These are phyloP conservation scores for Pediacus dermestoides DNA, from an alignment of 2,888 invertebrate genomes.

Conservation along the genomic window DNA sequence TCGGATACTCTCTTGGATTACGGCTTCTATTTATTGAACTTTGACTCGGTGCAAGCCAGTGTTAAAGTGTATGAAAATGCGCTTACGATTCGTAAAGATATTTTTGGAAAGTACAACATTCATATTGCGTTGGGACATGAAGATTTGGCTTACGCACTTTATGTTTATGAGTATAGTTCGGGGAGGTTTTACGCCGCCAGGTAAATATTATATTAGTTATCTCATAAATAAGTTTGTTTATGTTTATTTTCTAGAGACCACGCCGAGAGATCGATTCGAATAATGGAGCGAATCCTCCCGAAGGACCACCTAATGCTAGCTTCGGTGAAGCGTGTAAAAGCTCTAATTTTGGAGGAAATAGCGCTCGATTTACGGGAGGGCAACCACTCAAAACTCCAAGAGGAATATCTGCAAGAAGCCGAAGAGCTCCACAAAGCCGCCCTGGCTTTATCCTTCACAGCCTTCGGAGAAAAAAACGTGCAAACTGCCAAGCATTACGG, in stretches of 20 bases:
- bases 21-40: slow-evolving; percentile 86
- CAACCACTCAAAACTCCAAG: slow-evolving; percentile 30
- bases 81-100: slow-evolving; percentile 65
- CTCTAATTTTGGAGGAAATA: slow-evolving; percentile 88
- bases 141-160: slow-evolving; percentile 89
- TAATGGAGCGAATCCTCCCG: slow-evolving; percentile 77
- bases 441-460: slow-evolving; percentile 70
- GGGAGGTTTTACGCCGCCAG: slow-evolving; percentile 78
- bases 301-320: slow-evolving; percentile 80
- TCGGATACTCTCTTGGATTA: slow-evolving; percentile 84
- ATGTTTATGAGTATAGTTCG: slow-evolving; percentile 87
- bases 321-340: slow-evolving; percentile 87
- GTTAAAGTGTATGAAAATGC: slow-evolving; percentile 81
- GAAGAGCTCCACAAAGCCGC: slow-evolving; percentile 82
- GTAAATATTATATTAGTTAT: slow-evolving; percentile 46
- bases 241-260: slow-evolving; percentile 58
- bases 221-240: slow-evolving; percentile 8
- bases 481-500: slow-evolving; percentile 96
- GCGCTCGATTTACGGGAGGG: slow-evolving; percentile 70
- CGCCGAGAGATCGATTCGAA: slow-evolving; percentile 77
- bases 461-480: slow-evolving; percentile 90
- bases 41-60: slow-evolving; percentile 79
- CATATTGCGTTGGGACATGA: slow-evolving; percentile 88
- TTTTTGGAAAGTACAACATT: slow-evolving; percentile 81
- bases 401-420: slow-evolving; percentile 68